A percentile compares a stretch with the other conserved stretches of the same genome.
These are phyloP conservation scores for Lutraria rhynchaena DNA, from an alignment of 1,140 invertebrate genomes.

Conservation along the genomic window DNA sequence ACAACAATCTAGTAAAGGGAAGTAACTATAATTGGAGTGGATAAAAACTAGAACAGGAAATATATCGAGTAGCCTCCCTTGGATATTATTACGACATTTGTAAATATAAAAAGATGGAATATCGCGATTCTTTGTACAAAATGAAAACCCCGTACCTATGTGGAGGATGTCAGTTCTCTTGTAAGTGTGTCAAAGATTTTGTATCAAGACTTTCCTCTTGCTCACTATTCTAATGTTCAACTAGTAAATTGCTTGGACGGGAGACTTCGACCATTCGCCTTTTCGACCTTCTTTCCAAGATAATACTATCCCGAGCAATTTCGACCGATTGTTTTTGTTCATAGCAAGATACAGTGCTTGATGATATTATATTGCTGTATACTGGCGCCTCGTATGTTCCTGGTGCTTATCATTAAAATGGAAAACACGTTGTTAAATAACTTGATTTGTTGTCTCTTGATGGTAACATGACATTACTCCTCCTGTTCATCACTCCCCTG, in stretches of 20 bases:
- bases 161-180: constrained; percentile 10
- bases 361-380: no score
- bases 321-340: not conserved
- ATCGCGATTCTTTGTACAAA: not conserved
- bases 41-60: no score
- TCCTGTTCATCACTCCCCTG: no score
- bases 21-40: no score
- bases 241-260: not conserved
- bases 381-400: no score
- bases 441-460: no score
- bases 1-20: no score
- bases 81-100: not conserved
- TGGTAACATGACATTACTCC: no score
- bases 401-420: no score
- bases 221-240: not conserved
- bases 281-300: not conserved
- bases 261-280: not conserved
- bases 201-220: not conserved
- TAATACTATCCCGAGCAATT: not conserved
- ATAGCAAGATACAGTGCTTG: no score
- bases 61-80: constrained; percentile 30
- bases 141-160: not conserved
- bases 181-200: not conserved
- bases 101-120: constrained; percentile 7
- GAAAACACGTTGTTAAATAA: no score